These are phyloP conservation scores for Encarsia formosa DNA, from an alignment of 2,888 invertebrate genomes.

Conservation along the genomic window DNA sequence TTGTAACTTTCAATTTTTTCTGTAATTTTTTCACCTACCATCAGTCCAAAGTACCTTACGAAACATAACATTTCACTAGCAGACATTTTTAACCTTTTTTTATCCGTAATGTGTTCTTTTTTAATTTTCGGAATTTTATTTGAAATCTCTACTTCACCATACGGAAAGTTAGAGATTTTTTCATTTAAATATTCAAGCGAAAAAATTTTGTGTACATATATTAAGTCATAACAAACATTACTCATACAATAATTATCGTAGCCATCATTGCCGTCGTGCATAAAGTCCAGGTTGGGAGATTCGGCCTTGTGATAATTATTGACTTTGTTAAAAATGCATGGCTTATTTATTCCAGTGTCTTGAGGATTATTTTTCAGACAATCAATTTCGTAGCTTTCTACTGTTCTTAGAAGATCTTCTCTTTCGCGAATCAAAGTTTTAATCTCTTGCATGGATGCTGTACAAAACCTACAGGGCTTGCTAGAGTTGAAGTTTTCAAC, in stretches of 20 bases:
- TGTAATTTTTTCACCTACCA: slow-evolving; percentile 1
- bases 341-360: slow-evolving; percentile 2
- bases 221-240: slow-evolving; percentile 3
- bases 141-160: background rate
- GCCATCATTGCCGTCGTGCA: slow-evolving; percentile 11
- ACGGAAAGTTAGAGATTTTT: background rate
- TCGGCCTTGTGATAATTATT: background rate
- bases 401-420: background rate
- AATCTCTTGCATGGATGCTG: background rate
- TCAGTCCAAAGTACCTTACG: slow-evolving; percentile 5
- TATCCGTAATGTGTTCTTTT: background rate
- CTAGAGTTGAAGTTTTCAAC: background rate
- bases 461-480: slow-evolving; percentile 3
- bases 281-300: background rate
- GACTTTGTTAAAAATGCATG: background rate
- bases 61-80: slow-evolving; percentile 4
- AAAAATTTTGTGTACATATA: slow-evolving; percentile 1
- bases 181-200: slow-evolving; percentile 1
- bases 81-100: slow-evolving; percentile 12
- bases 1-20: background rate
- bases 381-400: background rate
- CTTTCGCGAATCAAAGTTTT: background rate
- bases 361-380: background rate
- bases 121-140: slow-evolving; percentile 4
- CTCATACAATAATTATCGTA: background rate